Evolutionary conservation across 2,888 invertebrate genomes (phyloP).

Genomic region (Microdon myrmicae): DNA sequence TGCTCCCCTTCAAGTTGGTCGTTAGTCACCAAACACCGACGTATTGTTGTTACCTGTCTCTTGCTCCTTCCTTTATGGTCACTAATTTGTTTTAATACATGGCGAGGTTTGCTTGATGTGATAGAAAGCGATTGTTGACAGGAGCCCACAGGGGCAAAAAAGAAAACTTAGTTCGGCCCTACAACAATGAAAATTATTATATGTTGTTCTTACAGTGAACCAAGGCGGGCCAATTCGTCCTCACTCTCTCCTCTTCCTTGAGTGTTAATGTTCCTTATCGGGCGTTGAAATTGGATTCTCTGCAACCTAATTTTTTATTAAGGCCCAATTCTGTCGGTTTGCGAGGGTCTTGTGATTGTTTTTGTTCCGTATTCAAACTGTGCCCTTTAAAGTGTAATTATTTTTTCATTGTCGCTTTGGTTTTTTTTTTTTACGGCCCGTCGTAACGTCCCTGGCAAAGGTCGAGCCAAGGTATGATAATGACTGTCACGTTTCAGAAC

Average conservation of each 20-base stretch:
- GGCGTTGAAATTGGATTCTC: slow-evolving; percentile 31
- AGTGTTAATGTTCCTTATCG: slow-evolving; percentile 13
- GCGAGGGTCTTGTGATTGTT: not conserved
- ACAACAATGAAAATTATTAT: slow-evolving; percentile 38
- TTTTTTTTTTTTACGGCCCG: slow-evolving; percentile 25
- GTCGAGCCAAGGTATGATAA: slow-evolving; percentile 22
- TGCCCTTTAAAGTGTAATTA: slow-evolving; percentile 35
- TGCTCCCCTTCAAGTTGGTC: slow-evolving; percentile 31
- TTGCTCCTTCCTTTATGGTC: not conserved
- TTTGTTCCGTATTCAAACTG: slow-evolving; percentile 10
- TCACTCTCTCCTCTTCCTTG: too few relatives aligned
- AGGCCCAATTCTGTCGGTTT: not conserved
- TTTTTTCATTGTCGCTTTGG: slow-evolving; percentile 43
- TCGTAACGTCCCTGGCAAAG: slow-evolving; percentile 1
- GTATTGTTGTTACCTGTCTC: not conserved
- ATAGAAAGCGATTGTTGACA: not conserved
- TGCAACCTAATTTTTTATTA: slow-evolving; percentile 30
- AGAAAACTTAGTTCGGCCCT: too few relatives aligned
- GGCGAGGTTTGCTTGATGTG: not conserved
- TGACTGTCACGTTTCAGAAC: slow-evolving; percentile 34
- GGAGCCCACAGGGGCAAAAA: slow-evolving; percentile 13
- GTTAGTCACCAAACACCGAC: slow-evolving; percentile 20
- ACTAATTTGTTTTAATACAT: slow-evolving; percentile 33
- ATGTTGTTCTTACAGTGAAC: slow-evolving; percentile 25
- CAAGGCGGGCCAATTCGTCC: too few relatives aligned